phyloP scores from a whole-genome alignment of 2,113 vertebrate species.

The Jacana jacana region DNA sequence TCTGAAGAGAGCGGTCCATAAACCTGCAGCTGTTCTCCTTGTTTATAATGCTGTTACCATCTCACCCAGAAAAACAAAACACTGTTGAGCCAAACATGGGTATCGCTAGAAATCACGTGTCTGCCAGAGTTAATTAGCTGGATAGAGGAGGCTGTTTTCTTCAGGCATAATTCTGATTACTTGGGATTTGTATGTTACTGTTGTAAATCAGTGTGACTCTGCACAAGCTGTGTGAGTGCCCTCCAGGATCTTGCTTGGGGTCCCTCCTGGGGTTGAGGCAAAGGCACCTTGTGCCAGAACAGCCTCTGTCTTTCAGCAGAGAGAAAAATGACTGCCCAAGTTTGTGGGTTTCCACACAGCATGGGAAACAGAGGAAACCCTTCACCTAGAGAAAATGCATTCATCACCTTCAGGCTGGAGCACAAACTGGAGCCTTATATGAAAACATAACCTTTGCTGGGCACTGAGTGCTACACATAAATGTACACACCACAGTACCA shows the following conservation, averaged over 20 bases:
- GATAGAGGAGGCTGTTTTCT: background rate
- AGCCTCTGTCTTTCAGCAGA: background rate
- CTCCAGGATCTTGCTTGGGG: background rate
- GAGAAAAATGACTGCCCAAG: background rate
- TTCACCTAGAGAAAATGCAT: background rate
- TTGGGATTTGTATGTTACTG: background rate
- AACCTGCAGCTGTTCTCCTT: conserved; percentile 25
- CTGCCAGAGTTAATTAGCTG: background rate
- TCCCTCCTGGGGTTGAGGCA: rapidly evolving
- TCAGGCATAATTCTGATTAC: background rate
- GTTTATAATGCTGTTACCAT: conserved; percentile 26
- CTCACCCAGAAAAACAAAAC: background rate
- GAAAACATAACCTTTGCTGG: background rate
- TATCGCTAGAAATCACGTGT: background rate
- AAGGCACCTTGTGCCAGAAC: background rate
- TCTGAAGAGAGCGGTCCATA: background rate
- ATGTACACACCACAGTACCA: background rate
- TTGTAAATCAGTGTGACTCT: background rate
- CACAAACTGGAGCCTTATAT: background rate
- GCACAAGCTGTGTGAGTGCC: background rate
- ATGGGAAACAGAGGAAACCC: background rate
- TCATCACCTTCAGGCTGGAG: background rate
- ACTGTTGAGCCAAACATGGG: background rate
- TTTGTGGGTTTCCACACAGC: background rate
- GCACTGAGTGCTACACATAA: background rate